A percentile compares a stretch with the other conserved stretches of the same genome.
Evolutionary conservation across 2,888 invertebrate genomes (phyloP).

Genomic region (Pseudolycoriella hygida): DNA sequence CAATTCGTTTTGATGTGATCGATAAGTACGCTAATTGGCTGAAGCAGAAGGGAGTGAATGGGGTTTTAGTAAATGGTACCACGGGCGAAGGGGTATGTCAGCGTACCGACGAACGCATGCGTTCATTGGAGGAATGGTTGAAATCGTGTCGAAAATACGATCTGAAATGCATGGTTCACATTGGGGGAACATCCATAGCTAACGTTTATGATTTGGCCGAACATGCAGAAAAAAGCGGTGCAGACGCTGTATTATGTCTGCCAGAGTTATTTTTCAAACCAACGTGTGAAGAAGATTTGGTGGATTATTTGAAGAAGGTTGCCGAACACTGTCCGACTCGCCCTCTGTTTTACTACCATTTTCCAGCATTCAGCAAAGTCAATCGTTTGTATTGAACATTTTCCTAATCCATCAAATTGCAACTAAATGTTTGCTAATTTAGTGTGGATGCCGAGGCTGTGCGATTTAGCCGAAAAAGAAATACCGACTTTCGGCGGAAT

Average conservation of each 20-base stretch:
- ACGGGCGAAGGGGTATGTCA: slow-evolving; percentile 58
- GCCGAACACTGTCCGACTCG: slow-evolving; percentile 52
- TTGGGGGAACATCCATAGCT: slow-evolving; percentile 49
- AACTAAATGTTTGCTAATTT: slow-evolving; percentile 13
- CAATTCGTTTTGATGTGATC: slow-evolving; percentile 35
- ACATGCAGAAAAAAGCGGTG: slow-evolving; percentile 46
- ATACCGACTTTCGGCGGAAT: slow-evolving; percentile 63
- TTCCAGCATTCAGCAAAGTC: slow-evolving; percentile 53
- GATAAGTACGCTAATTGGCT: slow-evolving; percentile 47
- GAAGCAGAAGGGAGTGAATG: slow-evolving; percentile 38
- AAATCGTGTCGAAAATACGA: slow-evolving; percentile 33
- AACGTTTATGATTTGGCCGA: slow-evolving; percentile 50
- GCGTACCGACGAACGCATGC: slow-evolving; percentile 47
- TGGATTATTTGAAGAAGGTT: slow-evolving; percentile 46
- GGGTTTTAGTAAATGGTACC: slow-evolving; percentile 61
- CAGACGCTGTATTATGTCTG: slow-evolving; percentile 49
- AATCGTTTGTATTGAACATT: slow-evolving; percentile 31
- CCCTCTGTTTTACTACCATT: slow-evolving; percentile 70
- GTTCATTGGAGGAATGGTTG: slow-evolving; percentile 44
- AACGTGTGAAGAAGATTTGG: slow-evolving; percentile 36
- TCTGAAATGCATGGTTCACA: slow-evolving; percentile 49
- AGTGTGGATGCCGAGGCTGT: slow-evolving; percentile 58
- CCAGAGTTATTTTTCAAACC: slow-evolving; percentile 67
- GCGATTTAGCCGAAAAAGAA: slow-evolving; percentile 37
- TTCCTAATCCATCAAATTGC: slow-evolving; percentile 23